Base-by-base conservation (phyloP, 2,113 vertebrate genomes). In the Spea multiplicata region DNA sequence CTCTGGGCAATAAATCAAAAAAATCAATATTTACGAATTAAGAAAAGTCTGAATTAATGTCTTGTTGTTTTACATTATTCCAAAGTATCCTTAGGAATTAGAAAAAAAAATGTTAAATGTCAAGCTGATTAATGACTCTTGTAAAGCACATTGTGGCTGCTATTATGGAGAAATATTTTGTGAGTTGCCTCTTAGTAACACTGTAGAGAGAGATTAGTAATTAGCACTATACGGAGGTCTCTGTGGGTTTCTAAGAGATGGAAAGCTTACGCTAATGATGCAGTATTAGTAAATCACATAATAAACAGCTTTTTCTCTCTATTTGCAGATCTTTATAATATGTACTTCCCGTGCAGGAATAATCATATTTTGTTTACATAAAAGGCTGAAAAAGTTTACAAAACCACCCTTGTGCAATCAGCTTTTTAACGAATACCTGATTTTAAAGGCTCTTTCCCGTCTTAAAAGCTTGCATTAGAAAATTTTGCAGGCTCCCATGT, bases 91-190 rank as follows among this genome's bases (percentile, higher is more conserved):
- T 80, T 49, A 77, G 66, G 65, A 76, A 0, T 77, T 86, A 53
- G 10, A 10, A 53, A 53, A 53, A 53, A 83, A 17, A 78, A 73
- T 83, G 81, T 79, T 57, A 13, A 81, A 83, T 84, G 76, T 68
- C 82, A 83, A 6, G 71, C 83, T 88, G 82, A 88, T 90, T 83
- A 86, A 89, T 85, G 82, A 76, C 46, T 78, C 83, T 81, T 74
- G 67, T 83, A 87, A 86, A 81, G 59, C 85, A 83, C 59, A 46
- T 87, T 85, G 71, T 71, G 55, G 69, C 82, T 83, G 84, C 85
- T 86, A 85, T 84, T 78, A 85, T 79, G 0, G 84, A 81, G 13
- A 71, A 84, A 85, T 85, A 84, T 86, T 78, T 83, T 74, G 82
- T 84, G 83, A 48, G 48, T 0, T 0, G 77, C 48, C 62, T 61